phyloP scores from a whole-genome alignment of 35 echinoderm and acorn worm species.

The Chiridota heheva region DNA sequence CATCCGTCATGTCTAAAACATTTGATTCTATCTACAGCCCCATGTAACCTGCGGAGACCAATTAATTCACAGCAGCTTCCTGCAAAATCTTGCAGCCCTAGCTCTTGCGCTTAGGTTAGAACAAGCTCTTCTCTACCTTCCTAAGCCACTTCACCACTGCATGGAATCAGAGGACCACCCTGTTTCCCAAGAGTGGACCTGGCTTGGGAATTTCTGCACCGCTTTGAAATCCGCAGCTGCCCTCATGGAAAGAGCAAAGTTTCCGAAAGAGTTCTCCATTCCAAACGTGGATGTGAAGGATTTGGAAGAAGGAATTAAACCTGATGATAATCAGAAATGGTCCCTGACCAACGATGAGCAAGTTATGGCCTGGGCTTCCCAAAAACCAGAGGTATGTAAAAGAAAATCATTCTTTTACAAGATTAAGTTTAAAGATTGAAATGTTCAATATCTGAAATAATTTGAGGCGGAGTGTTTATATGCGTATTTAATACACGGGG shows the following conservation, averaged over 20 bases:
- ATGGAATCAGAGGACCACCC: slow-evolving; percentile 43
- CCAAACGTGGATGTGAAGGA: slow-evolving; percentile 72
- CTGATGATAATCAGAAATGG: slow-evolving; percentile 69
- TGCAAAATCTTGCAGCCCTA: slow-evolving; percentile 84
- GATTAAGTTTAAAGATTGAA: not conserved
- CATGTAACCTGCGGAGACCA: slow-evolving; percentile 94
- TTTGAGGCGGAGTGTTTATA: no score
- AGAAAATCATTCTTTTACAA: not conserved
- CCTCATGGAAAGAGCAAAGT: slow-evolving; percentile 55
- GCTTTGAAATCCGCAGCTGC: slow-evolving; percentile 86
- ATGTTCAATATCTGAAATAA: not conserved
- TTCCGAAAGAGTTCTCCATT: slow-evolving; percentile 73
- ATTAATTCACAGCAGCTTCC: slow-evolving; percentile 89
- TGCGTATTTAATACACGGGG: no score
- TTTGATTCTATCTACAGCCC: slow-evolving; percentile 40
- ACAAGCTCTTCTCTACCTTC: slow-evolving; percentile 61
- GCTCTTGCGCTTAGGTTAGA: slow-evolving; percentile 80
- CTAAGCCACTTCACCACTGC: slow-evolving; percentile 65
- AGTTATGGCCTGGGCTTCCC: slow-evolving; percentile 95
- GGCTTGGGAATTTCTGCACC: slow-evolving; percentile 91
- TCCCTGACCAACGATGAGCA: slow-evolving; percentile 75
- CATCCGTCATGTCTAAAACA: no score
- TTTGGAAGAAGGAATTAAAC: slow-evolving; percentile 25
- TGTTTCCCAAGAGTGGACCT: slow-evolving; percentile 74
- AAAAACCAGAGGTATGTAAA: slow-evolving; percentile 81